Evolutionary conservation across 2,113 vertebrate genomes (phyloP).

Genomic region (Microtus oregoni): DNA sequence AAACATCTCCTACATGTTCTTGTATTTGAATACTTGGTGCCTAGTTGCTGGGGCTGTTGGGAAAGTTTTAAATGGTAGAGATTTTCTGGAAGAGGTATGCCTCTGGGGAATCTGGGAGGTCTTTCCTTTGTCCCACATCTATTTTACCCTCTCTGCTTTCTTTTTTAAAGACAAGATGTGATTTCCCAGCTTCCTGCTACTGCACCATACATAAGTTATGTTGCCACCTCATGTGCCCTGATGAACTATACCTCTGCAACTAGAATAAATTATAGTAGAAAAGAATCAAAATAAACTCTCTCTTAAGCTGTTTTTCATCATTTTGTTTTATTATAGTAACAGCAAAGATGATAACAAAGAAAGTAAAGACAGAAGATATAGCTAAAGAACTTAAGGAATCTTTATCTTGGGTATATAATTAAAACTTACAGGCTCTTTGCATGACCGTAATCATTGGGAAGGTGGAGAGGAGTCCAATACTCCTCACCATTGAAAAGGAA

Average conservation of each 20-base stretch:
- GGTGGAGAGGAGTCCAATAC: background rate
- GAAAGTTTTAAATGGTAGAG: no score
- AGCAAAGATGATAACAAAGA: background rate
- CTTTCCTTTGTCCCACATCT: no score
- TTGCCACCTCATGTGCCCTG: no score
- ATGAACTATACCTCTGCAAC: background rate
- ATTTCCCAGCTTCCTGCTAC: no score
- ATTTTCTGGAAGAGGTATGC: no score
- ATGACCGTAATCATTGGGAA: background rate
- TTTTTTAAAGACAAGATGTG: no score
- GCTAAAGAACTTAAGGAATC: background rate
- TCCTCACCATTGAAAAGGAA: background rate
- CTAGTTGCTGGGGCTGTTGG: no score
- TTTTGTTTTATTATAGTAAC: background rate
- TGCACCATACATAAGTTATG: no score
- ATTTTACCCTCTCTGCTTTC: no score
- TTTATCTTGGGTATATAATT: background rate
- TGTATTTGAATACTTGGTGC: no score
- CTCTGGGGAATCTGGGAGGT: no score
- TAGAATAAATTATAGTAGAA: background rate
- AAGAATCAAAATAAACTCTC: background rate
- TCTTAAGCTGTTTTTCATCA: background rate
- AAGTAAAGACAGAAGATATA: background rate
- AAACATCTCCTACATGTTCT: no score
- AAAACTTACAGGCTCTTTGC: background rate